Evolutionary conservation across 2,113 vertebrate genomes (phyloP), one percentile per base, ranked within the genome.

Genomic region (Paramormyrops kingsleyae): DNA sequence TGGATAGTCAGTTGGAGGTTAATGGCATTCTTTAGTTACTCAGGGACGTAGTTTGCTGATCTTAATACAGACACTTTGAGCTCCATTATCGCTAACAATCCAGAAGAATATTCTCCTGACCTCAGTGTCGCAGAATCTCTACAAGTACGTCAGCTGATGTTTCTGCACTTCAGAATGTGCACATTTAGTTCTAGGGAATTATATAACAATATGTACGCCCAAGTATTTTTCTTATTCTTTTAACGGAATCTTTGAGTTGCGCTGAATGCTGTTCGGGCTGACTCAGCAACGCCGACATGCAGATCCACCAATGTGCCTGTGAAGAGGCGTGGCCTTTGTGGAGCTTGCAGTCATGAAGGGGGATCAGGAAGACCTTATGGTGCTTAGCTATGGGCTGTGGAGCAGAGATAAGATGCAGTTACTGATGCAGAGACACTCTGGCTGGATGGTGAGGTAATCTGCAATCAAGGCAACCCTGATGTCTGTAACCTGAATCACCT

Each of bases 1-100:
- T 24, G 50, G 21, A 86, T 44, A 74, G 56, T 74, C 88, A 77
- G 47, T 19, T 80, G 24, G n/a, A 77, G n/a, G 62, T 88, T 70
- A 88, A 88, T 49, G 42, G 44, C 62, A 49, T 88, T 88, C 62
- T 70, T 74, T 88, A 86, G 84, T 35, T 31, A 50, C 84, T 86
- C 84, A 86, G 47, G n/a, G 84, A 87, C 2, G 5, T 21, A 17
- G 15, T 31, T 87, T 87, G 50, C 85, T 87, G 85, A 56, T 87
- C 85, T 87, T 87, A 87, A 56, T 31, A 87, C 85, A 52, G 50
- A 7, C 50, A 83, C 88, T 83, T 24, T 27, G 49, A 42, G 39
- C 50, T 27, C 77, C 88, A 89, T 89, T 89, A 42, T 80, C 8
- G 24, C 46, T 77, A 80, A 89, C 42, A 74, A 53, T 35, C 47